Evolutionary conservation across 2,797 vertebrate genomes (phyloP), one percentile per base, ranked within the genome.

Genomic region (Hapalemur alaotrensis): DNA sequence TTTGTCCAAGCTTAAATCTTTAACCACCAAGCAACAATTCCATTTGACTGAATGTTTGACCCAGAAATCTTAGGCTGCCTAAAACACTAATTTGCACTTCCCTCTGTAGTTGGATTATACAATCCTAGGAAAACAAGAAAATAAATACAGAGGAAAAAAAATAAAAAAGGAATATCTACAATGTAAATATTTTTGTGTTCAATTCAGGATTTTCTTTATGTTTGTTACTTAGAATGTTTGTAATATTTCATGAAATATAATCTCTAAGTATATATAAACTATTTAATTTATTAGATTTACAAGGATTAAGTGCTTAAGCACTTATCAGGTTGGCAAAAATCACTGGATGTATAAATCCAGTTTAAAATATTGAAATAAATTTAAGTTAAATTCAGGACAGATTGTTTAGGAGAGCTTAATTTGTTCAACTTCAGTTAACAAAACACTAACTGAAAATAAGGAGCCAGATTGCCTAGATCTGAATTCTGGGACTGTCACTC

Each of bases 281-380:
- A 17, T 92, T 95, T 85, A 59, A 81, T 80, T 91, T 59, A 35
- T 72, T 95, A 78, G 79, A 87, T 67, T 87, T 89, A 80, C 23
- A 83, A 48, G 25, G 20, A 25, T 84, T 69, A 73, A 73, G 22
- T 79, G 22, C 73, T 95, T 95, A 63, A 89, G 48, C 63, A 78
- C 25, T 92, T 76, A 70, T 38, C 14, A 52, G 18, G 13, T 61
- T 63, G n/a, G 9, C 79, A 20, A 82, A 76, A 65, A 65, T 65
- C 63, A 35, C 82, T 63, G 65, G 87, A 83, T 65, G 2, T 57
- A 79, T 92, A 82, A 91, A 69, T 61, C 25, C 23, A 63, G 32
- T 91, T 95, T 70, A 94, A 91, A 89, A 87, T 89, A 80, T 22
- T 93, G 41, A 92, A 91, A 93, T 15, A 46, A 91, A 86, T 41